Evolutionary conservation across 92 coral and sea anemone genomes (phyloP), one percentile per base, ranked within the genome.

Genomic region (Parazoanthus atlanticus): DNA sequence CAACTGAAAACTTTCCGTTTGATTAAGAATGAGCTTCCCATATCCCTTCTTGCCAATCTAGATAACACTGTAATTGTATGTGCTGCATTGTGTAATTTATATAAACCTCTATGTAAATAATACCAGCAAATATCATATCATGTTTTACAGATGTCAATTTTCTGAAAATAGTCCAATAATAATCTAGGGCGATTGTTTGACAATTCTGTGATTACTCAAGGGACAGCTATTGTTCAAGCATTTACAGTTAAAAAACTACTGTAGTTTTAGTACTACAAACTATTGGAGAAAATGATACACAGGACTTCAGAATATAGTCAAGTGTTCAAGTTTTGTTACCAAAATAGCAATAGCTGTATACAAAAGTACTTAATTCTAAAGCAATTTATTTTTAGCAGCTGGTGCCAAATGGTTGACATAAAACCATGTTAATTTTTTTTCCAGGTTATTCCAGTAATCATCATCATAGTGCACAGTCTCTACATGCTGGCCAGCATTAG

Each of bases 71-170:
- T 93, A 64, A 58, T 81, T 88, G 90, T 88, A 33, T 93, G 95
- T 88, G 95, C 95, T 34, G 95, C 95, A 56, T 30, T 93, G 19
- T 93, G 95, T 88, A 93, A 90, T 90, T 90, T 93, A 76, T 90
- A 93, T 85, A 88, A 77, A 83, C 89, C 89, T 31, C 88, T 93
- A 46, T 89, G 91, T 80, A 91, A 89, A 86, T 73, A 87, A 58
- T 61, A 61, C 66, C 66, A 58, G 66, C 66, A 13, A 58, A 23
- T 58, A 58, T 21, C 72, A 65, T 2, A 25, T 65, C 28, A 65
- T 28, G 28, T 28, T 21, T 9, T 65, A 5, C 29, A 65, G 8
- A 19, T 65, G 26, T 65, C 2, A 38, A 38, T 5, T 38, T 38
- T 38, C 41, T 38, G 41, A 38, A 38, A 38, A 38, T 38, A 38